Base-by-base conservation (phyloP, 2,113 vertebrate genomes). In the Rana temporaria region DNA sequence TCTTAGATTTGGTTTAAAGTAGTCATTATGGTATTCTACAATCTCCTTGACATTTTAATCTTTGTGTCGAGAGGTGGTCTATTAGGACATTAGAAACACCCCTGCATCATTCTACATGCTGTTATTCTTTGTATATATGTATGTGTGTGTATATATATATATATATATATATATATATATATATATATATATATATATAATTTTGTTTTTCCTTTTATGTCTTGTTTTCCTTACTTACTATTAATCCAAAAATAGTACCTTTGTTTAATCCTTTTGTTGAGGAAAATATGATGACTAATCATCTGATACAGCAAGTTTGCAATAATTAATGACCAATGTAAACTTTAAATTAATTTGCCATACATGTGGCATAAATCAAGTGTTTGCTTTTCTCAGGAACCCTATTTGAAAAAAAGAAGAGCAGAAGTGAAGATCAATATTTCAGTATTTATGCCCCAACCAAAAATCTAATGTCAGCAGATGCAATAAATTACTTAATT, bases 381-480 rank as follows among this genome's bases (percentile, higher is more conserved):
- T 59, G 53, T 80, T 70, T 69, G 66, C 68, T 81, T 57, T 81
- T 72, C 79, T 63, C 32, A 30, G 60, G 42, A 71, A 52, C 57
- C 38, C 57, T 81, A 30, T 34, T 72, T 48, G 69, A 72, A 22
- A 55, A 55, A 64, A 71, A 81, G 56, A 72, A 72, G 67, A 63
- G 79, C 67, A 60, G 42, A 30, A 64, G 34, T 70, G 55, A 62
- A 32, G 42, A 81, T 81, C 68, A 81, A 81, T 81, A 70, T 60
- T 80, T 70, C 34, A 81, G 79, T 81, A 72, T 63, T 81, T 81
- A 81, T 81, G 68, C 57, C 56, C 64, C 59, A 53, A 72, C 79
- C 59, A 72, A 72, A 81, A 81, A 63, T 72, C 67, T 64, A 72
- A 81, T 72, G 68, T 81, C 79, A 81, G 79, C 79, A 81, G 26